Base-by-base conservation (phyloP, 2,797 vertebrate species). In the Podarcis siculus region DNA sequence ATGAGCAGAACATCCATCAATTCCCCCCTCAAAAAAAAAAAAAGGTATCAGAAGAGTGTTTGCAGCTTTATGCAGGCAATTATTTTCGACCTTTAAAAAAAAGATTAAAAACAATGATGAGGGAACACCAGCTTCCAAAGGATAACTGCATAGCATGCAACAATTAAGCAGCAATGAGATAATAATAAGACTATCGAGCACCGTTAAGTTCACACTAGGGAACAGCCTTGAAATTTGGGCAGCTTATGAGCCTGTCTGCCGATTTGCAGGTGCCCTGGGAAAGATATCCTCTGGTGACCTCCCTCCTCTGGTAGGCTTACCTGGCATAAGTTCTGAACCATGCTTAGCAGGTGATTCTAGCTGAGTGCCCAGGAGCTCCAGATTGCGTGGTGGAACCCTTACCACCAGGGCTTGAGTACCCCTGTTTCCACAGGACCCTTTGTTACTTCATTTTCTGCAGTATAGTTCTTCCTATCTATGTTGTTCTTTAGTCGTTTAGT, bases 1-100 rank as follows among this genome's bases (percentile, higher is more conserved):
- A 87, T 45, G 55, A 92, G 13, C 8, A 82, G 83, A 91, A 39
- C 85, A 86, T 8, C 37, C 79, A 15, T 21, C 85, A 93, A 86
- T 8, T 2, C 21, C 19, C 30, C 69, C 8, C 67, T 39, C 21
- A 8, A 71, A 55, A 30, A 21, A 64, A n/a, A 8, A 75, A 76
- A 49, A n/a, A 58, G 30, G 23, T 64, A 30, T 55, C 39, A 10
- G 82, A 71, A 80, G 69, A 83, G 10, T 37, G 25, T 45, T 66
- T 45, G 37, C 69, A 37, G 39, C 85, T 89, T 85, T 79, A 0
- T 27, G 8, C 45, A 85, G 88, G 72, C 83, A 69, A 32, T 64
- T 25, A 45, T 89, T 90, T 91, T 79, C 55, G 69, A 30, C 23
- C n/a, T 7, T 39, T 66, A 2, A 42, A 61, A 12, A 64, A 71